Conservation (phyloP, 2,113 vertebrate species). For the Elachura formosa region DNA sequence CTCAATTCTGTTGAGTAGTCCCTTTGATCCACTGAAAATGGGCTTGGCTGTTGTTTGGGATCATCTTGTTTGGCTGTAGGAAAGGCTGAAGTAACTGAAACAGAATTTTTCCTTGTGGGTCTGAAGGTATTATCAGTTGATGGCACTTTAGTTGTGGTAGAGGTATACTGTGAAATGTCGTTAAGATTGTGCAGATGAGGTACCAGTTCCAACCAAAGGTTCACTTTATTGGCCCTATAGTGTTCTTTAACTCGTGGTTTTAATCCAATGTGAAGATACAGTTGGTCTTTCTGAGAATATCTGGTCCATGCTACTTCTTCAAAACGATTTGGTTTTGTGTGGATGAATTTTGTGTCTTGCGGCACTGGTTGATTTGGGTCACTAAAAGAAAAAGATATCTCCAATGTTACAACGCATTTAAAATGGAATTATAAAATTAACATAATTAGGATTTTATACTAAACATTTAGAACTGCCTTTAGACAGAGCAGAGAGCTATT, state of each 20-base stretch:
- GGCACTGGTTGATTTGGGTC: conserved; percentile 98
- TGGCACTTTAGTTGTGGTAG: conserved; percentile 97
- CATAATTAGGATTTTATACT: conserved; percentile 7
- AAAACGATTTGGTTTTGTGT: conserved; percentile 97
- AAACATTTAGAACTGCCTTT: neutral
- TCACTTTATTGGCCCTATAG: conserved; percentile 97
- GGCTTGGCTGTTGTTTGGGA: conserved; percentile 85
- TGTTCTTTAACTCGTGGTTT: conserved; percentile 98
- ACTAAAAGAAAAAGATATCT: conserved; percentile 61
- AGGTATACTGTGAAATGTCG: conserved; percentile 94
- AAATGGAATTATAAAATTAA: neutral
- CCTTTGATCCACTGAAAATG: conserved; percentile 93
- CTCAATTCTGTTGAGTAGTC: conserved; percentile 98
- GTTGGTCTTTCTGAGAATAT: conserved; percentile 97
- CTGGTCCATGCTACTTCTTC: conserved; percentile 98
- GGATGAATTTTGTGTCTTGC: conserved; percentile 98
- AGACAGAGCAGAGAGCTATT: neutral
- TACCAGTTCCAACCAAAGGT: conserved; percentile 96
- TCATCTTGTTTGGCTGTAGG: conserved; percentile 92
- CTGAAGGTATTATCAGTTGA: conserved; percentile 90
- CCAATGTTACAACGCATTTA: conserved; percentile 19
- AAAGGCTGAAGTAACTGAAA: conserved; percentile 89
- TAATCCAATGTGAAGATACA: conserved; percentile 97
- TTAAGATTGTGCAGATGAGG: conserved; percentile 98
- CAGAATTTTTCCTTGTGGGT: conserved; percentile 87